Evolutionary conservation across 2,113 vertebrate genomes (phyloP).

Genomic region (Brachyistius frenatus): DNA sequence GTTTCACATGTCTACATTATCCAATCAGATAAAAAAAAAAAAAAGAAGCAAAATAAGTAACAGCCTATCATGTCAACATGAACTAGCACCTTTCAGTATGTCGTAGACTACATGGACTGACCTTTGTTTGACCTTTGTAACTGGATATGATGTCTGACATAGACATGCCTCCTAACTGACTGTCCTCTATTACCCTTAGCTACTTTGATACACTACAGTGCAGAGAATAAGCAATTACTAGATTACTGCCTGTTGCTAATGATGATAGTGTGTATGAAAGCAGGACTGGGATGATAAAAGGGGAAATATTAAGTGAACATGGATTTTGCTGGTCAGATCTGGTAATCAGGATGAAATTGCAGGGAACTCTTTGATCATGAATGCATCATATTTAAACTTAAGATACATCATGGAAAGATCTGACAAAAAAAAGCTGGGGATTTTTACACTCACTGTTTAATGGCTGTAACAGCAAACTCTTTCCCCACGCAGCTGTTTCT

Average conservation of each 20-base stretch:
- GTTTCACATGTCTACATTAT: constrained; percentile 4
- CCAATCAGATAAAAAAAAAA: not conserved
- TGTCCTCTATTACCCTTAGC: not conserved
- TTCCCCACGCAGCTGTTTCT: constrained; percentile 81
- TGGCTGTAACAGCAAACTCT: constrained; percentile 78
- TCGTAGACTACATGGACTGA: constrained; percentile 3
- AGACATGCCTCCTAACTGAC: not conserved
- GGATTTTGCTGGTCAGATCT: constrained; percentile 24
- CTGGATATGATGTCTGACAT: constrained; percentile 20
- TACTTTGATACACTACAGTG: constrained; percentile 18
- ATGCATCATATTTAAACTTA: constrained; percentile 22
- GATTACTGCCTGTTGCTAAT: constrained; percentile 30
- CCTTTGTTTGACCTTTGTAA: constrained; percentile 53
- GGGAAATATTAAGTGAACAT: constrained; percentile 21
- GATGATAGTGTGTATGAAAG: constrained; percentile 47
- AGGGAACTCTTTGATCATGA: constrained; percentile 48
- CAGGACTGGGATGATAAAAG: constrained; percentile 25
- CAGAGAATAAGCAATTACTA: constrained; percentile 24
- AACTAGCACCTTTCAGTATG: not conserved
- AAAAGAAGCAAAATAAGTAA: not conserved
- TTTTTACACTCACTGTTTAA: constrained; percentile 85
- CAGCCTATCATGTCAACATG: not conserved
- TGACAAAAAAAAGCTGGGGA: not conserved
- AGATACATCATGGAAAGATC: constrained; percentile 7
- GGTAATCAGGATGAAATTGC: constrained; percentile 46